Conservation (phyloP, 1,140 invertebrate species). For the Calephelis virginiensis region DNA sequence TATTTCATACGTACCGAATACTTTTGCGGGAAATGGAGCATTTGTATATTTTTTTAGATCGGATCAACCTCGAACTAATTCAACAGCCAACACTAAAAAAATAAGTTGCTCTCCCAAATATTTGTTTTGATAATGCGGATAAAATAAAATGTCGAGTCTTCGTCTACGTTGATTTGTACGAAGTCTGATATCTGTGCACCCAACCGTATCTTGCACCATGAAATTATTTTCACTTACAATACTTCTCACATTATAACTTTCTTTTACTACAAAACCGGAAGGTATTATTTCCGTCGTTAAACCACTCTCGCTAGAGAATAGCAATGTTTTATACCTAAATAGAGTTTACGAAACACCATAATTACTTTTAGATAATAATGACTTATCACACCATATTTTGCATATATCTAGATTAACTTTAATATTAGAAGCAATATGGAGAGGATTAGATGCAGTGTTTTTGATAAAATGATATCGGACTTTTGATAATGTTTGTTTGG, state of each 20-base stretch:
- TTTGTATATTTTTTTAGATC: constrained; percentile 2
- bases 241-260: constrained; percentile 37
- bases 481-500: not conserved
- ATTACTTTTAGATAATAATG: not conserved
- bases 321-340: constrained; percentile 15
- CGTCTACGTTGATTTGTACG: not conserved
- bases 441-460: not conserved
- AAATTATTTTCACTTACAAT: constrained; percentile 38
- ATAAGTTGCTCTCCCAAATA: not conserved
- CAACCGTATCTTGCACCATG: constrained; percentile 35
- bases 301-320: constrained; percentile 20
- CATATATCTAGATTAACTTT: not conserved
- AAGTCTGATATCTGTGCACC: constrained; percentile 27
- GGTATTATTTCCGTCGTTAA: not conserved
- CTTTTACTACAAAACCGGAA: constrained; percentile 29
- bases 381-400: not conserved
- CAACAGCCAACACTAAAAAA: not conserved
- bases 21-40: not conserved
- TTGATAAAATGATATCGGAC: not conserved
- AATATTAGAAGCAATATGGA: not conserved
- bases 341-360: constrained; percentile 4
- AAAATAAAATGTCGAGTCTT: constrained; percentile 1
- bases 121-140: constrained; percentile 5
- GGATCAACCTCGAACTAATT: not conserved
- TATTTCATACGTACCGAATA: not conserved